Evolutionary conservation across 1,140 invertebrate species (phyloP), one percentile per base, ranked within the genome.

Genomic region (Macrobrachium nipponense): DNA sequence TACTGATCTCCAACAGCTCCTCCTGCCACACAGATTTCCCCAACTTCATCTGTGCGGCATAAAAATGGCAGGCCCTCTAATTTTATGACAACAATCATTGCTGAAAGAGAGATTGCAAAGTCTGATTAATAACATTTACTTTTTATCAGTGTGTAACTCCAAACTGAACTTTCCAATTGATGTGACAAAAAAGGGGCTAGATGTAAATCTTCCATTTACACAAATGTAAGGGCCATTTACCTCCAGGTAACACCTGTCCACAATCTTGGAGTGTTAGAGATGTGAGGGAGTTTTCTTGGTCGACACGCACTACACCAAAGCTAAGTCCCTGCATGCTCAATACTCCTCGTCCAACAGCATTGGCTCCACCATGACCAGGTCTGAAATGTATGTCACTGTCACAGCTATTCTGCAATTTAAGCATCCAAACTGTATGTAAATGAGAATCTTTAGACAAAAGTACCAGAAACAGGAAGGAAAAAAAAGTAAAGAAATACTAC

Each of bases 31-130:
- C 98, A 99, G 87, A 99, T 98, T 91, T 99, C 98, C 0, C 98
- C 98, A 0, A 99, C 97, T 92, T 99, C 98, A 91, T 99, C 98
- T 0, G 98, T 99, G 91, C 99, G 99, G 91, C 98, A 99, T 5
- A 99, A 93, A 89, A 95, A 95, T 0, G 98, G 95, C 15, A 95
- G 93, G 6, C 97, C 98, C 89, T 99, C 97, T 92, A 98, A 95
- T 90, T 98, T 97, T 8, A 99, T 95, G 0, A 99, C 98, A 2
- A 98, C 96, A 90, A 99, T 98, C 81, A 97, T 94, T 91, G 95
- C 97, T 95, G 90, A 5, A 68, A 59, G 60, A 18, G 60, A 78
- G 61, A 43, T n/a, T 60, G 44, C 14, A 51, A 27, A n/a, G 11
- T 11, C 27, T n/a, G 51, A 27, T 23, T 12, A 12, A 68, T 51